Base-by-base conservation (phyloP, 2,113 vertebrate genomes). In the Struthidea cinerea region DNA sequence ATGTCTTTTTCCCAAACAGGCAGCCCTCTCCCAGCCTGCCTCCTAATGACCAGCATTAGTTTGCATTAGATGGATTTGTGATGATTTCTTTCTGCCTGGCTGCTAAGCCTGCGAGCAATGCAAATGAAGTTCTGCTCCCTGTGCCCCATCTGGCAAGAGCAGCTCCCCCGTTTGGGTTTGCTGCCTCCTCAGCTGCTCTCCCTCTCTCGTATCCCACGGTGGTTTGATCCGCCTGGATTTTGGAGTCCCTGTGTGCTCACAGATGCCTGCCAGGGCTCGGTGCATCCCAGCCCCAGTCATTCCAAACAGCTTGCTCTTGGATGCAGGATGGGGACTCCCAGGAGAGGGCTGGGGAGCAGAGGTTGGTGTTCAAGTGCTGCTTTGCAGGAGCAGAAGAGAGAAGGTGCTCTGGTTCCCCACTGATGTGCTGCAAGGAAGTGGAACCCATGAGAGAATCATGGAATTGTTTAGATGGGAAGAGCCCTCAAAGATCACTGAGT, bases 31-130 rank as follows among this genome's bases (percentile, higher is more conserved):
- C 76, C 42, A 76, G 65, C 69, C 70, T 76, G 70, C 71, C 74
- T 92, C 82, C 86, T 95, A 96, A 96, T 97, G 96, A 93, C 95
- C 90, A 35, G 86, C 94, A 96, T 96, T 96, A 91, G 93, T 94
- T 97, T 96, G 86, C 91, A 94, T 96, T 95, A 95, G 92, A 86
- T 95, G 95, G 96, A 93, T 95, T 95, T 91, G 86, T 1, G 30
- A 86, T 90, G 92, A 86, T 96, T 96, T 95, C 76, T 95, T 96
- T 95, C 94, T 94, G 96, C 96, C 94, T 96, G 91, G 83, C 91
- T 95, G 93, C 94, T 91, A 59, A 97, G 96, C 96, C 92, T 96
- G 91, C 8, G 2, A 96, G 89, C 86, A 5, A 90, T 96, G 95
- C 93, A 80, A 90, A 94, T 91, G 32, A 57, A 96, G 74, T 77